Evolutionary conservation across 2,888 invertebrate species (phyloP), one percentile per base, ranked within the genome.

Genomic region (Ennomos quercinarius): DNA sequence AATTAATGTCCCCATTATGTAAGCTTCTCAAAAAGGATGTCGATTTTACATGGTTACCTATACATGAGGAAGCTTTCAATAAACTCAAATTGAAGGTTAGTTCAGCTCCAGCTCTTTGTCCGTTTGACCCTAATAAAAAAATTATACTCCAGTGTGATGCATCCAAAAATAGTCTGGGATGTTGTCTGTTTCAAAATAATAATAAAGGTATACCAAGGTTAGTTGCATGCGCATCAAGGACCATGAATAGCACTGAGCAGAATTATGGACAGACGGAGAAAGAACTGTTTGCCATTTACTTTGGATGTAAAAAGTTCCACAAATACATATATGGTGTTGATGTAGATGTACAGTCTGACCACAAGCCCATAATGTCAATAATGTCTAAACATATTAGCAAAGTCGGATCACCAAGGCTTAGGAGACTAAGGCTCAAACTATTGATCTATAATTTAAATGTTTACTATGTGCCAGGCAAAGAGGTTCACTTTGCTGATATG

Each of bases 401-500:
- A 43, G 12, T 62, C 55, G 34, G 34, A 51, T 6, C 37, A 38
- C 43, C 60, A n/a, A 40, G 66, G 54, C 10, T 53, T 41, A 35
- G 44, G 52, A 13, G 12, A 13, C 58, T 47, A 10, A 51, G 45
- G 38, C 10, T 56, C 4, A 56, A 56, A 56, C 35, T 56, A 35
- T 49, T 56, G 35, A 49, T 13, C 2, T 51, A 51, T 43, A 37
- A 40, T 34, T 8, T 51, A 5, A 43, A 42, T 27, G 10, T 51
- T 2, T 36, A 43, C 8, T 51, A 51, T 43, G 42, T 51, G 3
- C 41, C 41, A 0, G 50, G 50, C 0, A 51, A 37, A 27, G 10
- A 13, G 8, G 44, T 63, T 10, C 37, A 45, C 37, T 59, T 52
- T 50, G 63, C 49, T 10, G 52, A 59, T n/a, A 56, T 59, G 42